Base-by-base conservation (phyloP, 2,888 invertebrate genomes). In the Agrypnus murinus region DNA sequence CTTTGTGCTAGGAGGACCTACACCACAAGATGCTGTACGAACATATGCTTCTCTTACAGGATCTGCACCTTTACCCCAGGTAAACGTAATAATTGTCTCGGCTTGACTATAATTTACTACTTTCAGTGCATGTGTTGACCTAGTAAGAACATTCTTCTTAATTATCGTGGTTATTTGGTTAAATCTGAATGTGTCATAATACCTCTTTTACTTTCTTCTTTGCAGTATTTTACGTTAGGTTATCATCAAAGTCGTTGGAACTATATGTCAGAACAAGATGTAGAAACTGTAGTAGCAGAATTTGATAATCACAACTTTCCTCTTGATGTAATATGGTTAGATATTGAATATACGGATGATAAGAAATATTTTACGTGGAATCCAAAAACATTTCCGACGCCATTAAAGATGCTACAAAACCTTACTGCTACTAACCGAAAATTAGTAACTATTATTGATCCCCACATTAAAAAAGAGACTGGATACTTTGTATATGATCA, bases 301-400 rank as follows among this genome's bases (percentile, higher is more conserved):
- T 96, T 97, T 82, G 98, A 99, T 85, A 88, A 89, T 8, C 89
- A 94, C 83, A 95, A 98, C 84, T 92, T 98, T 34, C 98, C 99
- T 1, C 89, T 95, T 85, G 99, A 99, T 85, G 95, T 94, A 0
- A 91, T 99, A 83, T 99, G 99, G 99, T 88, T 99, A 38, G 99
- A 99, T 85, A 98, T 99, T 83, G 99, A 99, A 84, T 96, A 99
- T 83, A 98, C 99, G 0, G 95, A 98, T 84, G 90, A 91, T 58
- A 98, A 97, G 86, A 95, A 94, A 91, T 94, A 99, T 84, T 98
- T 99, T 86, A 98, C 98, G 0, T 99, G 98, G 98, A 97, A 98
- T 83, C 84, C 88, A 0, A 89, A 91, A 67, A 95, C 95, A 84
- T 98, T 98, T 86, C 87, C 93, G 0, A 88, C 93, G 78, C 94